Base-by-base conservation (phyloP, 2,888 invertebrate genomes). In the Platycheirus rosarum region DNA sequence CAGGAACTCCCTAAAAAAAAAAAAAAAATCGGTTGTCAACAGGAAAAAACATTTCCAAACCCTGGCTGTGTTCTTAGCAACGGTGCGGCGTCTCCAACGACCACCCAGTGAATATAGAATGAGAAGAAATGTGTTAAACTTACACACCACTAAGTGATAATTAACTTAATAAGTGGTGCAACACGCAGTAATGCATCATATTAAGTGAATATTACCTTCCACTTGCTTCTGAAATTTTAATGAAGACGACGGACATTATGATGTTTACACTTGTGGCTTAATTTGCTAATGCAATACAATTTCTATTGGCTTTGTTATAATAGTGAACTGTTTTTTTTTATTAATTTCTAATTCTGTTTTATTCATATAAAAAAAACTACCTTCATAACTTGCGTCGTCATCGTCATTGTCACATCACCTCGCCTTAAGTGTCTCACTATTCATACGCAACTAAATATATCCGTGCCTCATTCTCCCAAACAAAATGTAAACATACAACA, bases 81-180 rank as follows among this genome's bases (percentile, higher is more conserved):
- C n/a, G n/a, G n/a, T n/a, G n/a, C n/a, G n/a, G n/a, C n/a, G n/a
- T n/a, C n/a, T n/a, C n/a, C 23, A 23, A 40, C 42, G 68, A 79
- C 79, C 74, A 69, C 75, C 63, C 75, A 55, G 32, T n/a, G 32
- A 75, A 48, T 26, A 62, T 20, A 46, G 44, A 68, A 32, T 16
- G 55, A 53, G 14, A 5, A 49, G 13, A 55, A 57, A 62, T 62
- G n/a, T 48, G 63, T 63, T 77, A 57, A 68, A 77, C 68, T 73
- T 76, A 78, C 77, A 73, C 76, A 55, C 62, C 68, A 84, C 78
- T 78, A 77, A 84, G 70, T 84, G 82, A 77, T 84, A 84, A 84
- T 84, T 84, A 84, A 73, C 68, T 51, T 69, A 77, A 73, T 63
- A 84, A 63, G 57, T 77, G 73, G 73, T 73, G 82, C 73, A 68